Conservation (phyloP, 2,797 vertebrate species). For the Cyclura pinguis region DNA sequence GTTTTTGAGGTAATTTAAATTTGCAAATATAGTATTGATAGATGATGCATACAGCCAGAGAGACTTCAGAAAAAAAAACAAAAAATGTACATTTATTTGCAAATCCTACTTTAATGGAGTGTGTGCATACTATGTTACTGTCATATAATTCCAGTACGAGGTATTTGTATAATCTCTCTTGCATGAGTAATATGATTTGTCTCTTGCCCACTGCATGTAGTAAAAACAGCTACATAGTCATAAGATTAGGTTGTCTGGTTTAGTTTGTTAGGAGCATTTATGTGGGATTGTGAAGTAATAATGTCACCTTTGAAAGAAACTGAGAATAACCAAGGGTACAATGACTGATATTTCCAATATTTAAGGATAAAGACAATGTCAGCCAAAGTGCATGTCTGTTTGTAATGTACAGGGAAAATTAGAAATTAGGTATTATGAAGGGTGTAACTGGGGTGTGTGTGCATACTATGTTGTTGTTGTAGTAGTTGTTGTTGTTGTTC, state of each 20-base stretch:
- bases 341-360: not conserved
- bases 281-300: constrained; percentile 21
- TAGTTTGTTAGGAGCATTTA: constrained; percentile 14
- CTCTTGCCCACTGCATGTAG: constrained; percentile 2
- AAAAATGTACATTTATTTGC: not conserved
- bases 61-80: constrained; percentile 18
- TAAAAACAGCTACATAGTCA: not conserved
- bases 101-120: constrained; percentile 1
- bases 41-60: constrained; percentile 32
- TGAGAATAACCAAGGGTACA: constrained; percentile 7
- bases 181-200: constrained; percentile 7
- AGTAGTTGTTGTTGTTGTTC: too few relatives aligned
- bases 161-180: constrained; percentile 33
- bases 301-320: constrained; percentile 16
- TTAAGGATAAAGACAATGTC: not conserved
- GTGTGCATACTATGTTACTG: not conserved
- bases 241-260: not conserved
- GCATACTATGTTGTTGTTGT: too few relatives aligned
- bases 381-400: not conserved
- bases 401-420: not conserved
- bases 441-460: too few relatives aligned
- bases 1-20: constrained; percentile 61
- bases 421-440: not conserved
- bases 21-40: constrained; percentile 47
- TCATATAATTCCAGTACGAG: constrained; percentile 28